Percentiles rank a stretch among this genome's conserved stretches.
Conservation (phyloP, 1,140 invertebrate species). For the Drosophila serrata region DNA sequence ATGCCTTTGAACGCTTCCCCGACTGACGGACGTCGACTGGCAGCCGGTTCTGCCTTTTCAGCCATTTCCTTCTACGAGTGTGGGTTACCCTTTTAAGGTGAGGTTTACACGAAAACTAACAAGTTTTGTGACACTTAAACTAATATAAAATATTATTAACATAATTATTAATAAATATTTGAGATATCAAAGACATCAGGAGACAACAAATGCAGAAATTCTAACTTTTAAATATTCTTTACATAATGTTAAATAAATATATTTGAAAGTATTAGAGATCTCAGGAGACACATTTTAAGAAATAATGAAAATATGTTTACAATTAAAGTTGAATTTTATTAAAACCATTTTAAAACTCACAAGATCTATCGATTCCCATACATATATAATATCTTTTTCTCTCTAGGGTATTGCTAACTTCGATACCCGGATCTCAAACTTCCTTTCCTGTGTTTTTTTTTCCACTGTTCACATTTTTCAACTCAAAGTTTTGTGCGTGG, state of each 20-base stretch:
- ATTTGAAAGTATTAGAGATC: too few relatives aligned
- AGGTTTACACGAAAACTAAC: too few relatives aligned
- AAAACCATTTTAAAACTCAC: too few relatives aligned
- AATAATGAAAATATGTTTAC: not conserved
- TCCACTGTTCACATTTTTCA: constrained; percentile 47
- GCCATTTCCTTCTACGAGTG: constrained; percentile 33
- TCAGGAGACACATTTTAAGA: not conserved
- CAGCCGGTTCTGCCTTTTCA: constrained; percentile 50
- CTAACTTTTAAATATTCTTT: not conserved
- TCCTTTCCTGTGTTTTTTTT: constrained; percentile 18
- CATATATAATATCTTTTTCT: too few relatives aligned
- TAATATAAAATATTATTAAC: too few relatives aligned
- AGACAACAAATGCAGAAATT: not conserved
- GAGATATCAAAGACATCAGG: too few relatives aligned
- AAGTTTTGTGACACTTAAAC: too few relatives aligned
- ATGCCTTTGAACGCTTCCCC: constrained; percentile 39
- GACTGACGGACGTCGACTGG: constrained; percentile 42
- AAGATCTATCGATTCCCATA: too few relatives aligned
- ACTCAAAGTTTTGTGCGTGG: constrained; percentile 69
- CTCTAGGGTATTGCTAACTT: not conserved
- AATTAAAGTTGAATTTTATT: too few relatives aligned
- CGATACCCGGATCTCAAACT: constrained; percentile 21
- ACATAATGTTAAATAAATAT: not conserved
- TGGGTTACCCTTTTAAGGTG: constrained; percentile 1
- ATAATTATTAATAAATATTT: too few relatives aligned